Conservation (phyloP, 2,797 vertebrate species). For the Morelia viridis region DNA sequence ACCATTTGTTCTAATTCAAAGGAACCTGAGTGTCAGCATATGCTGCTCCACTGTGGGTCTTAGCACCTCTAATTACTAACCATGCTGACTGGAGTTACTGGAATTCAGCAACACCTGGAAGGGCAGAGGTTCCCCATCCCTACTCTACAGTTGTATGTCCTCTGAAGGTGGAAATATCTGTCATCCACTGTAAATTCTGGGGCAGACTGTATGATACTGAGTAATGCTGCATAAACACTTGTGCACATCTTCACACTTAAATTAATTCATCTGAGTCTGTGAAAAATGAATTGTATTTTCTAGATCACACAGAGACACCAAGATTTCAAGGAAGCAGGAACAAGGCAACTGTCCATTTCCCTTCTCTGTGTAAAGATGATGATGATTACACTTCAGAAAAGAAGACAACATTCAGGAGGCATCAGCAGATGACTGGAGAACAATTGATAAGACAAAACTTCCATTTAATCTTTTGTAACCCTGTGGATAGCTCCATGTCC, state of each 20-base stretch:
- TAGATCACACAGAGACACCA: background rate
- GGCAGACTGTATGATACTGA: background rate
- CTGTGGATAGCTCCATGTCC: background rate
- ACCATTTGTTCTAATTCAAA: background rate
- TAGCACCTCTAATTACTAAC: background rate
- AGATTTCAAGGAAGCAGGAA: background rate
- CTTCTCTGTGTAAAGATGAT: background rate
- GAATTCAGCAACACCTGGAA: background rate
- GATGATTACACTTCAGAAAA: background rate
- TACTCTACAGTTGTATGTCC: background rate
- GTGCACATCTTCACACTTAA: background rate
- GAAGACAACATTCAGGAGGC: background rate
- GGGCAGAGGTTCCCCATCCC: background rate
- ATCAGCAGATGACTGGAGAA: background rate
- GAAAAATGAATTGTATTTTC: background rate
- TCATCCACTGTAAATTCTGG: background rate
- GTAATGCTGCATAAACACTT: background rate
- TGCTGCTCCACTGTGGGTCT: background rate
- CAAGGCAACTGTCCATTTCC: background rate
- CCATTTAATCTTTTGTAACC: background rate
- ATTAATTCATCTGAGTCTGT: background rate
- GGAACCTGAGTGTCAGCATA: background rate
- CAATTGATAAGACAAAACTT: background rate
- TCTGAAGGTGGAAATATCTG: background rate
- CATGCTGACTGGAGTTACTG: background rate